These are phyloP conservation scores for Erythrocebus patas DNA, from an alignment of 2,113 vertebrate species.

Conservation along the genomic window DNA sequence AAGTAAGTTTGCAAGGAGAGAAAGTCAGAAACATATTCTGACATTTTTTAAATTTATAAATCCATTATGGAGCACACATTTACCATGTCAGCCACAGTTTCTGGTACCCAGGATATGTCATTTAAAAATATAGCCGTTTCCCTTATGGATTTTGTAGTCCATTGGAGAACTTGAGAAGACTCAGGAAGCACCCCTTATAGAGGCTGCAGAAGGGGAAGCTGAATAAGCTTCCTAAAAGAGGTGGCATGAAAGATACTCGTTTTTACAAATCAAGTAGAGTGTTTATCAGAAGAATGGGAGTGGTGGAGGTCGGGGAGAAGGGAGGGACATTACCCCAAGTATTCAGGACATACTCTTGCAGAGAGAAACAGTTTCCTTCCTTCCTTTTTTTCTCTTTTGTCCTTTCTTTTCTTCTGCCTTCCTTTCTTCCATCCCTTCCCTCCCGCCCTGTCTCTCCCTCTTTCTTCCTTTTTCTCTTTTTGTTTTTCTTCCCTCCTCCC, in stretches of 20 bases:
- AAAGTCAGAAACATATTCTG: not conserved
- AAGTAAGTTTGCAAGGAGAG: not conserved
- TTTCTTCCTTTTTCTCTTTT: too few relatives aligned
- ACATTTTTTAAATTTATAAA: not conserved
- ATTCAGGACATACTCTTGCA: not conserved
- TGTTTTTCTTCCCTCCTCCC: too few relatives aligned
- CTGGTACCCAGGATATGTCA: not conserved
- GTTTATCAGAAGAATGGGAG: not conserved
- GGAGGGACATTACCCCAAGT: accelerated
- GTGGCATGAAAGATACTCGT: not conserved
- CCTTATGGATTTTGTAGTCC: not conserved
- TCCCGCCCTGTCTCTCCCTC: too few relatives aligned
- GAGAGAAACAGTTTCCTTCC: not conserved
- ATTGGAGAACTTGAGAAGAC: not conserved
- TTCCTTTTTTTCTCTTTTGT: too few relatives aligned
- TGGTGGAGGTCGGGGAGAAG: not conserved
- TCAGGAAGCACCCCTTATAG: not conserved
- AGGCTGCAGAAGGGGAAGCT: not conserved
- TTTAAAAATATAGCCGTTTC: not conserved
- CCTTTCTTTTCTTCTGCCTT: too few relatives aligned
- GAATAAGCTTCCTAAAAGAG: not conserved
- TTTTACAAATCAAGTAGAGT: not conserved
- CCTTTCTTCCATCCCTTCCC: too few relatives aligned
- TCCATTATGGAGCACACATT: not conserved
- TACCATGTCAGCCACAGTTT: not conserved